A percentile compares a stretch with the other conserved stretches of the same genome.
phyloP scores from a whole-genome alignment of 2,797 vertebrate species.

The Iguana delicatissima region DNA sequence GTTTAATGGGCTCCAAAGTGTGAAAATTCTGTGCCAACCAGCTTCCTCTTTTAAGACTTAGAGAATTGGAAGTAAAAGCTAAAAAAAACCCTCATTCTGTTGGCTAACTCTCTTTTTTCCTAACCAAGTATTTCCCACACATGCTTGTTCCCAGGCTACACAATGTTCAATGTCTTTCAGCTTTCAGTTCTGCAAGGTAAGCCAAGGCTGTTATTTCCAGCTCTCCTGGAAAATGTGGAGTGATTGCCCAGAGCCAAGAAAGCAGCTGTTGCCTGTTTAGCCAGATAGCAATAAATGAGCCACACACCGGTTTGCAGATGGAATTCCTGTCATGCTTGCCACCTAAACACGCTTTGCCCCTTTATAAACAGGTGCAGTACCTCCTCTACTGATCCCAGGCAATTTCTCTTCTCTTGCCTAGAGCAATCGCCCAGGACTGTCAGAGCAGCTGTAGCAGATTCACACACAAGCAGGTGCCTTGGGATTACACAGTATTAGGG shows the following conservation, averaged over 20 bases:
- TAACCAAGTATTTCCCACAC: constrained; percentile 1
- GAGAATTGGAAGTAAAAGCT: not conserved
- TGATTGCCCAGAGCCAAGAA: constrained; percentile 23
- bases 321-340: not conserved
- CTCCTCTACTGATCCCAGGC: not conserved
- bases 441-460: not conserved
- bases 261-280: constrained; percentile 31
- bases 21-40: not conserved
- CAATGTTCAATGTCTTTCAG: constrained; percentile 6
- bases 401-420: not conserved
- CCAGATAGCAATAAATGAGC: constrained; percentile 9
- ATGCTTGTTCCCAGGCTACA: not conserved
- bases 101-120: not conserved
- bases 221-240: constrained; percentile 29
- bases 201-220: constrained; percentile 26
- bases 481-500: not conserved
- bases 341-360: constrained; percentile 1
- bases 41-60: not conserved
- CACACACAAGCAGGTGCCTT: not conserved
- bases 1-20: not conserved
- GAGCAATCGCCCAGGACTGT: not conserved
- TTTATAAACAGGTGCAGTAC: constrained; percentile 4
- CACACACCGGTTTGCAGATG: constrained; percentile 18
- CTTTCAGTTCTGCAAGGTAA: constrained; percentile 24
- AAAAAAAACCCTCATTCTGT: not conserved